Evolutionary conservation across 92 coral and sea anemone genomes (phyloP), one percentile per base, ranked within the genome.

Genomic region (Montipora capitata): DNA sequence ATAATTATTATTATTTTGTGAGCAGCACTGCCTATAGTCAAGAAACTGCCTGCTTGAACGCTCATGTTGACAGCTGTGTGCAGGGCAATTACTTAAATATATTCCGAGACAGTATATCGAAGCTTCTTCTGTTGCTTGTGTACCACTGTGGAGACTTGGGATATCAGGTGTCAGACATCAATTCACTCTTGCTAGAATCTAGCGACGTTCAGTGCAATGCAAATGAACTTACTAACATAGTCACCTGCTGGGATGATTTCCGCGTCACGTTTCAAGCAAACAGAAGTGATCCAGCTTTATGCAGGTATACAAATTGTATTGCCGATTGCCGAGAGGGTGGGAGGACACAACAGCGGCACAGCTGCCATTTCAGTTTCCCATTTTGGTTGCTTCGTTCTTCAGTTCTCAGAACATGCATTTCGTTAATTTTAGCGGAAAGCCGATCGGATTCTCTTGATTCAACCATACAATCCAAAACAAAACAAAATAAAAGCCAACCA

Each of bases 241-340:
- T 59, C 2, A 43, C 38, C 59, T 83, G 87, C 87, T 83, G 79
- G 79, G 72, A 83, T n/a, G 87, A 72, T 7, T 83, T 83, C 49
- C 87, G 79, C 39, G 13, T 16, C 10, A 44, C 87, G 1, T 72
- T 83, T 13, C 49, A 61, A 27, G 61, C 59, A 48, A 83, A 62
- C 63, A 72, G 48, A 7, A 83, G 62, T 44, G 87, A 83, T 83
- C 45, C 79, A 12, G 43, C 72, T 12, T 57, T 83, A 27, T 83
- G 87, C 87, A 73, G 87, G 87, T 83, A 72, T 7, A n/a, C 8
- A 16, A 40, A 9, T 7, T 54, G 61, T 13, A 11, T 8, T 8
- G 52, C 7, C 10, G 35, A 48, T 48, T 48, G 52, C 52, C 52
- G 10, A 48, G 7, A 10, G 10, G 6, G 52, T 5, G 52, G 52